phyloP scores from a whole-genome alignment of 2,888 invertebrate genomes.

The Drosophila kokeensis region DNA sequence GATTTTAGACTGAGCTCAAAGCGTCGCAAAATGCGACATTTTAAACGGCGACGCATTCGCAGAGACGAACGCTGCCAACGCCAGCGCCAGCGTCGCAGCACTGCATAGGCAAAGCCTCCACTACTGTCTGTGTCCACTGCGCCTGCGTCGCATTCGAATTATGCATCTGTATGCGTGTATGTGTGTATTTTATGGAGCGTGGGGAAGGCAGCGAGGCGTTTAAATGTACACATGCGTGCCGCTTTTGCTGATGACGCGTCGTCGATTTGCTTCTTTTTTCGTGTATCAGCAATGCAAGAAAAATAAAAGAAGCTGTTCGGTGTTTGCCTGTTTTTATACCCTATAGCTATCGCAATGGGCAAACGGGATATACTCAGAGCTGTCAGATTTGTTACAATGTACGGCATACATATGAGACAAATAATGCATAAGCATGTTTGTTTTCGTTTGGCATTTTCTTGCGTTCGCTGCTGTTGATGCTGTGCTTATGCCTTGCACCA shows the following conservation, averaged over 20 bases:
- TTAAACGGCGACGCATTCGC: conserved; percentile 59
- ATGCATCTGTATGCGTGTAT: conserved; percentile 7
- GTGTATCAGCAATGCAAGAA: conserved; percentile 30
- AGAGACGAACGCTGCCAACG: conserved; percentile 25
- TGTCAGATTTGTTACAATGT: not conserved
- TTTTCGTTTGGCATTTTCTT: conserved; percentile 34
- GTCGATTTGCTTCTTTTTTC: conserved; percentile 7
- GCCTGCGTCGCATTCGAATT: conserved; percentile 30
- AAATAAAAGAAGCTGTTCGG: conserved; percentile 52
- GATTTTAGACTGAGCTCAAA: conserved; percentile 67
- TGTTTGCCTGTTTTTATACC: conserved; percentile 33
- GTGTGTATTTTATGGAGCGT: not conserved
- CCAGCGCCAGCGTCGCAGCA: conserved; percentile 28
- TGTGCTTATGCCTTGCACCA: conserved; percentile 10
- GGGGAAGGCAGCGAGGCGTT: conserved; percentile 10
- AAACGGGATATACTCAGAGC: not conserved
- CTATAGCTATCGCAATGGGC: not conserved
- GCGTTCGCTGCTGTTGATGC: conserved; percentile 21
- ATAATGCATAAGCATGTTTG: conserved; percentile 8
- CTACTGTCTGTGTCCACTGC: conserved; percentile 16
- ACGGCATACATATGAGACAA: not conserved
- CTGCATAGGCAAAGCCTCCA: conserved; percentile 22
- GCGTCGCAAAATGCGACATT: conserved; percentile 58
- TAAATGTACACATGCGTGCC: conserved; percentile 27
- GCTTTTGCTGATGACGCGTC: conserved; percentile 26